A percentile compares a stretch with the other conserved stretches of the same genome.
phyloP scores from a whole-genome alignment of 2,888 invertebrate genomes.

The Philereme vetulata region DNA sequence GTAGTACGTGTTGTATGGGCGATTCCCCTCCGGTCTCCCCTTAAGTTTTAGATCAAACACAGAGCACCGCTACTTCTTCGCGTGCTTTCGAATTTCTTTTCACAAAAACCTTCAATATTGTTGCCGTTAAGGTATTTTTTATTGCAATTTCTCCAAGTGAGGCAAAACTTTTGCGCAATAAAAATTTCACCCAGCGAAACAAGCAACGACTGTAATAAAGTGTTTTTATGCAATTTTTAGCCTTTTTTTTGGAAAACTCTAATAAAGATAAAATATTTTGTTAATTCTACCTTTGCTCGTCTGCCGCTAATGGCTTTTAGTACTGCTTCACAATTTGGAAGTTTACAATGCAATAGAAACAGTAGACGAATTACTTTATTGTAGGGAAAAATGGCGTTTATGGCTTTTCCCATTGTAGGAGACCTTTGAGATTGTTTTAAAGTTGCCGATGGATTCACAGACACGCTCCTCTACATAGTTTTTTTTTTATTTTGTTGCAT shows the following conservation, averaged over 20 bases:
- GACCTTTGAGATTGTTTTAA: constrained; percentile 57
- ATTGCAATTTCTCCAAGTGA: constrained; percentile 54
- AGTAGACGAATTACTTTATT: constrained; percentile 79
- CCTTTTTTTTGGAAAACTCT: constrained; percentile 53
- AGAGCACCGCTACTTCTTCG: constrained; percentile 13
- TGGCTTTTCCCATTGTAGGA: constrained; percentile 55
- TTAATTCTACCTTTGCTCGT: constrained; percentile 45
- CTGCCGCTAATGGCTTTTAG: constrained; percentile 69
- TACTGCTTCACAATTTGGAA: constrained; percentile 70
- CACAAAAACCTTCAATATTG: constrained; percentile 16
- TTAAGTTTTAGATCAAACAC: neutral
- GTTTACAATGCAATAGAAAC: constrained; percentile 71
- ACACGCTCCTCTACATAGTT: constrained; percentile 42
- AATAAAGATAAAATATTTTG: constrained; percentile 44
- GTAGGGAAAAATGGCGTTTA: constrained; percentile 71
- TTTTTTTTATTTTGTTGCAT: constrained; percentile 45
- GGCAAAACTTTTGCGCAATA: constrained; percentile 58
- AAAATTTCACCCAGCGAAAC: constrained; percentile 54
- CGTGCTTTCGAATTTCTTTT: constrained; percentile 11
- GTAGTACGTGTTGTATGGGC: too few relatives aligned
- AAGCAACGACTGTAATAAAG: constrained; percentile 52
- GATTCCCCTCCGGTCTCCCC: too few relatives aligned
- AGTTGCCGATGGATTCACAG: constrained; percentile 59
- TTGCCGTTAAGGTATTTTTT: constrained; percentile 40
- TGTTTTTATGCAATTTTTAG: constrained; percentile 62